Base-by-base conservation (phyloP, 2,113 vertebrate genomes). In the Elgaria multicarinata region DNA sequence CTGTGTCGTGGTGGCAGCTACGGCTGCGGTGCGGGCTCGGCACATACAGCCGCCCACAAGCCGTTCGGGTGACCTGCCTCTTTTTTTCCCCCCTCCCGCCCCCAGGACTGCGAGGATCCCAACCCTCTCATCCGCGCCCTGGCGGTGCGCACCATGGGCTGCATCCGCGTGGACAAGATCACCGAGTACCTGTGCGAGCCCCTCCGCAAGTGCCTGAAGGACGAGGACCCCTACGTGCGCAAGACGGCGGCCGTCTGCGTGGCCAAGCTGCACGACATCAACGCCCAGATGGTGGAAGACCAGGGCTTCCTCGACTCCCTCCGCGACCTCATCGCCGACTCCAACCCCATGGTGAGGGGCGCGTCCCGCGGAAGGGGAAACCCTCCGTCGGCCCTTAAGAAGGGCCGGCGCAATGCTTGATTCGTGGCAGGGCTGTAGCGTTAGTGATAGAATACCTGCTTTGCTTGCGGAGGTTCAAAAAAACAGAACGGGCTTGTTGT, bases 271-370 rank as follows among this genome's bases (percentile, higher is more conserved):
- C 99, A 99, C 28, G 99, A 99, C 95, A 99, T 99, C 96, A 99
- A 99, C 0, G 99, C 99, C 83, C 99, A 99, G 96, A 99, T 99
- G 99, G 99, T 99, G 93, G 99, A 99, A 96, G 99, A 99, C 93
- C 99, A 99, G 91, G 99, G 99, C 3, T 99, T 99, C 93, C 97
- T 99, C 96, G 99, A 99, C 94, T 99, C 99, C 12, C 96, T 99
- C 84, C 97, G 98, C 6, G 99, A 99, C 92, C 98, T 99, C 89
- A 99, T 99, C 58, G 99, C 99, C 2, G 99, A 99, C 96, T 99
- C 99, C 92, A 99, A 99, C 88, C 99, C 99, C 91, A 99, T 99
- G 99, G 99, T 99, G 94, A 94, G 0, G 33, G 71, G 0, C 13
- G 53, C 55, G 5, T 88, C 13, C 72, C 66, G 4, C 7, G 67